Conservation (phyloP, 2,113 vertebrate genomes). For the Philantomba maxwellii region DNA sequence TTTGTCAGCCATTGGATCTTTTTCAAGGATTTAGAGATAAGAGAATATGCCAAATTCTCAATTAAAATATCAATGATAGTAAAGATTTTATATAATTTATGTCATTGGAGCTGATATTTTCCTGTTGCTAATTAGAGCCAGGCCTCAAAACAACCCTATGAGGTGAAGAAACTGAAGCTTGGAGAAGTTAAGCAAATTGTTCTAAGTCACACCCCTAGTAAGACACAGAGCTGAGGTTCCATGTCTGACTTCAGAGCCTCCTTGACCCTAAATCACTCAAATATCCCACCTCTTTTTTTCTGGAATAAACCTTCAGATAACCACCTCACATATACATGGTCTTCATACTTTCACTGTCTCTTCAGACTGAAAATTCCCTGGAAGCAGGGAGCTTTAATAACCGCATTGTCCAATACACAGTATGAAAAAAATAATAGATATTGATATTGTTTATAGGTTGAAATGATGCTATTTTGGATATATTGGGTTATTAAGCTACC, state of each 20-base stretch:
- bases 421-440: background rate
- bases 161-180: background rate
- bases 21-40: background rate
- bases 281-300: background rate
- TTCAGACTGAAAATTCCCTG: background rate
- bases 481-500: background rate
- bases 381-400: background rate
- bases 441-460: background rate
- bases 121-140: background rate
- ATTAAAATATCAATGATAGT: background rate
- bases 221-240: background rate
- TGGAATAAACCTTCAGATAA: background rate
- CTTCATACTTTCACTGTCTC: background rate
- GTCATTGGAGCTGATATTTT: background rate
- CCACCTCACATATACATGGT: background rate
- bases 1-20: background rate
- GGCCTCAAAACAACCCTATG: background rate
- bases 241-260: background rate
- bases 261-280: background rate
- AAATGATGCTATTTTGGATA: background rate
- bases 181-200: background rate
- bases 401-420: background rate
- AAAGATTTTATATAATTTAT: background rate
- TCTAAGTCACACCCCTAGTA: background rate
- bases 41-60: background rate